Base-by-base conservation (phyloP, 2,888 invertebrate species). In the Xanthia togata region DNA sequence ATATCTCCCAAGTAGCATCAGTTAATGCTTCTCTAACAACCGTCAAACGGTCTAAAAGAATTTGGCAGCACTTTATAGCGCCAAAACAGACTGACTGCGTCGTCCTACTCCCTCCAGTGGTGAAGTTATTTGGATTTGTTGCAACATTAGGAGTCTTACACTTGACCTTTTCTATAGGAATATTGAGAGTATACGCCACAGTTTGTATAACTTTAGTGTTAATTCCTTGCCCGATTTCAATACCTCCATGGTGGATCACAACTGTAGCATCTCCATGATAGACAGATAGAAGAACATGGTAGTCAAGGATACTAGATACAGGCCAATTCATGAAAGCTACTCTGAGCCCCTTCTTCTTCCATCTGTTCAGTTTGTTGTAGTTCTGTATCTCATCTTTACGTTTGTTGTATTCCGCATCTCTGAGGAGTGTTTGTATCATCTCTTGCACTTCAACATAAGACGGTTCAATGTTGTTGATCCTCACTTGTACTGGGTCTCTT, bases 191-290 rank as follows among this genome's bases (percentile, higher is more conserved):
- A 88, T 97, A 97, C 0, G 98, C 98, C 8, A 94, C 93, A 4
- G 97, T 97, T 95, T 98, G 98, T 8, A 97, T 97, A 0, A 97
- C 97, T 97, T 97, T 95, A 2, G 98, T 98, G 84, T 98, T 95
- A 67, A 98, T 97, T 17, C 98, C 98, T 95, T 99, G 99, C 0
- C 99, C 99, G 90, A 98, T 97, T 95, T 98, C 98, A 47, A 98
- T 95, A 2, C 98, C 98, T 23, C 98, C 98, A 86, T 98, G 98
- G 3, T 97, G 94, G 12, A 98, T 94, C 0, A 97, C 96, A 1
- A 99, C 98, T 0, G 97, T 97, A 1, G 97, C 98, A 91, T 98
- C 98, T 4, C 97, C 97, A 38, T 97, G 97, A 89, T 97, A 98
- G 76, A 98, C 97, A 0, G 97, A 96, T 26, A 98, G 95, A 35